Conservation (phyloP, 1,140 invertebrate genomes). For the Spodoptera litura region DNA sequence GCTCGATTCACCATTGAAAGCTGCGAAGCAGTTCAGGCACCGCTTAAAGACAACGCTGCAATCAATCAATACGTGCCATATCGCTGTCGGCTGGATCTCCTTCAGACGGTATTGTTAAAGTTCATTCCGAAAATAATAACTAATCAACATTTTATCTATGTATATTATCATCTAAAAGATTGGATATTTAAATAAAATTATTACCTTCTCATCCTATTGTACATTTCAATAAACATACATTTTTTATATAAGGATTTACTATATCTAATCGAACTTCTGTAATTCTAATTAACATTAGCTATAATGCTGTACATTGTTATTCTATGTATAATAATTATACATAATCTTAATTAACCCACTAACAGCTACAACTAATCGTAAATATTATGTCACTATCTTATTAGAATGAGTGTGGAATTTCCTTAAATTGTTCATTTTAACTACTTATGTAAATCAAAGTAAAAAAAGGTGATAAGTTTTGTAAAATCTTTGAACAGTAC, state of each 20-base stretch:
- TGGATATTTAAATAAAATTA: conserved; percentile 21
- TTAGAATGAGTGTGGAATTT: conserved; percentile 35
- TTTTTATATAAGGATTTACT: conserved; percentile 25
- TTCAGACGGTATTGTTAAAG: not conserved
- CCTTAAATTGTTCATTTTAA: conserved; percentile 22
- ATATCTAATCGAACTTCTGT: conserved; percentile 36
- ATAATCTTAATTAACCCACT: conserved; percentile 40
- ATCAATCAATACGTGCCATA: not conserved
- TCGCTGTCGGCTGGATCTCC: not conserved
- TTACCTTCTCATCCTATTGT: conserved; percentile 48
- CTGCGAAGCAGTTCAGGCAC: conserved; percentile 52
- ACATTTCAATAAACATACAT: conserved; percentile 26
- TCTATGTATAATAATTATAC: conserved; percentile 28
- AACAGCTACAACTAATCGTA: conserved; percentile 27
- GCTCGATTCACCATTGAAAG: conserved; percentile 53
- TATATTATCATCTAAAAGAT: not conserved
- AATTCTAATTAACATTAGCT: conserved; percentile 33
- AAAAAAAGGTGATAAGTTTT: conserved; percentile 26
- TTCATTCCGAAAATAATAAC: not conserved
- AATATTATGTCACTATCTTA: conserved; percentile 15
- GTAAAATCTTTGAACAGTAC: conserved; percentile 32
- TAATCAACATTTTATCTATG: not conserved
- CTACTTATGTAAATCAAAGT: conserved; percentile 31
- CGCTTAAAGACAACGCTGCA: conserved; percentile 12
- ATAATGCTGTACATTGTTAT: conserved; percentile 44